Conservation (phyloP, 2,797 vertebrate species). For the Peromyscus aztecus region DNA sequence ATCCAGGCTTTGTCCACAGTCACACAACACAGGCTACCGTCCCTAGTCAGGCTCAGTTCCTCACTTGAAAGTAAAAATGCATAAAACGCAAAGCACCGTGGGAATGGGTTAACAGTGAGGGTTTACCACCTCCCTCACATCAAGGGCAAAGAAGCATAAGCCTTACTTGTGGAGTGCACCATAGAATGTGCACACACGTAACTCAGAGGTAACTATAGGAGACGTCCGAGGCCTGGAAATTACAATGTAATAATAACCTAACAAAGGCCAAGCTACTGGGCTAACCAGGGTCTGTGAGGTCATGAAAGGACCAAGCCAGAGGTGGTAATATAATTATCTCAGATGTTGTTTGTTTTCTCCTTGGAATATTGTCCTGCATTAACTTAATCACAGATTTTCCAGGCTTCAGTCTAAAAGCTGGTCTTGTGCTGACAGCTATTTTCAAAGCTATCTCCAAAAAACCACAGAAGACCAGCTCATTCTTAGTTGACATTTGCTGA, state of each 20-base stretch:
- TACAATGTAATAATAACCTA: background rate
- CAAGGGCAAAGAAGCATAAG: background rate
- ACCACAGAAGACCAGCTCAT: background rate
- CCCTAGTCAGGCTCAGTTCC: background rate
- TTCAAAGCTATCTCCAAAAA: slow-evolving; percentile 30
- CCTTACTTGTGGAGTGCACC: background rate
- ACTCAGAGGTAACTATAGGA: background rate
- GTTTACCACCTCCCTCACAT: background rate
- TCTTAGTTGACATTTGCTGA: background rate
- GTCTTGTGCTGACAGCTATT: background rate
- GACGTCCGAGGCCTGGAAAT: background rate
- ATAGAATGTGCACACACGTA: background rate
- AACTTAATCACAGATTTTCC: slow-evolving; percentile 27
- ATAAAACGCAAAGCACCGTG: background rate
- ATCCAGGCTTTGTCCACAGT: background rate
- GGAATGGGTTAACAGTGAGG: background rate
- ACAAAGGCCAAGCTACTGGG: background rate
- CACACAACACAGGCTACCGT: no score
- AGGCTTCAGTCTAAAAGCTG: background rate
- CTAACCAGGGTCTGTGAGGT: background rate
- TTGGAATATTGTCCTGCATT: slow-evolving; percentile 19
- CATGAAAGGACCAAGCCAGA: background rate
- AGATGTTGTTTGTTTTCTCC: background rate
- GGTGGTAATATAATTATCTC: background rate
- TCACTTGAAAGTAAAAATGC: background rate